Conservation (phyloP, 2,888 invertebrate species). For the Sarcophaga variegata region DNA sequence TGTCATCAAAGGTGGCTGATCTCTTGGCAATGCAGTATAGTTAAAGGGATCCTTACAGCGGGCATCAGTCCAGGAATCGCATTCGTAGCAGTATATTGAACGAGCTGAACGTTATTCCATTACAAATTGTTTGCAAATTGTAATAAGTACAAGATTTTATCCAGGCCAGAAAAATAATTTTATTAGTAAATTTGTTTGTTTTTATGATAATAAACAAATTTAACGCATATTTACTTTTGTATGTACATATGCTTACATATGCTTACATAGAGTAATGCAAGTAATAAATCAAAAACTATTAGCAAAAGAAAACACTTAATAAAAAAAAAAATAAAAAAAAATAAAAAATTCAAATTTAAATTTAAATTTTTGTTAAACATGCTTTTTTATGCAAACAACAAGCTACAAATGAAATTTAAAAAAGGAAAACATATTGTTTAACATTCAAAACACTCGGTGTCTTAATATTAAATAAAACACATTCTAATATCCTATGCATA, state of each 20-base stretch:
- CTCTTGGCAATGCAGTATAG: constrained; percentile 92
- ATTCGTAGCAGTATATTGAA: constrained; percentile 96
- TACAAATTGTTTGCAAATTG: background rate
- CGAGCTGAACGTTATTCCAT: constrained; percentile 84
- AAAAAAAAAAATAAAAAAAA: no score
- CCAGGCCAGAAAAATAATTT: constrained; percentile 21
- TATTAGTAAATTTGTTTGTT: constrained; percentile 21
- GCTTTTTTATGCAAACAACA: no score
- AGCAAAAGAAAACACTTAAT: background rate
- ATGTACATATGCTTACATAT: no score
- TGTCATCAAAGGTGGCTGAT: constrained; percentile 93
- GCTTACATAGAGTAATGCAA: no score
- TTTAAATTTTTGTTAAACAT: no score
- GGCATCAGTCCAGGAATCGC: constrained; percentile 95
- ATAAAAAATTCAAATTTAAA: no score
- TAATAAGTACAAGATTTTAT: background rate
- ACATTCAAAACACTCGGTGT: background rate
- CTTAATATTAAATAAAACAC: no score
- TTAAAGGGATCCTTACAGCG: constrained; percentile 96
- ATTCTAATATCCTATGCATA: no score
- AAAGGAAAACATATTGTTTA: background rate
- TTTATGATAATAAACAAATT: constrained; percentile 7
- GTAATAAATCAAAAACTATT: no score
- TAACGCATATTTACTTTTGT: constrained; percentile 42
- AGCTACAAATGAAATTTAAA: background rate